Evolutionary conservation across 2,113 vertebrate species (phyloP).

Genomic region (Panthera tigris): DNA sequence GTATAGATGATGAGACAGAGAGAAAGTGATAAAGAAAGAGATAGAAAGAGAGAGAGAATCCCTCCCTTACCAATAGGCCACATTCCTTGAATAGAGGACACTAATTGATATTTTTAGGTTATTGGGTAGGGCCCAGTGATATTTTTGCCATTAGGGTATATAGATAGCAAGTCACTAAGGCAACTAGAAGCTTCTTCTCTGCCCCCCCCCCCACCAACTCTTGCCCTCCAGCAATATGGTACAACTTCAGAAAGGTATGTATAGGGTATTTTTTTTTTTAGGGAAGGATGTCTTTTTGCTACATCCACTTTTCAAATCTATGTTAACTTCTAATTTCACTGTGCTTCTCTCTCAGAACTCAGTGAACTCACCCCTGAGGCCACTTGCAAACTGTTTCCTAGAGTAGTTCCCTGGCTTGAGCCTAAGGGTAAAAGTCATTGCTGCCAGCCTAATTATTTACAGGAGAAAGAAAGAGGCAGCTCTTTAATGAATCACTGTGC

Average conservation of each 20-base stretch:
- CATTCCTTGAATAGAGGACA: neutral
- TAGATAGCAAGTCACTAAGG: neutral
- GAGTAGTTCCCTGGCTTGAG: neutral
- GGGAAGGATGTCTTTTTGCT: neutral
- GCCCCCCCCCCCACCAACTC: too few species aligned
- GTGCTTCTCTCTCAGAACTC: neutral
- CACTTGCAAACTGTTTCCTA: neutral
- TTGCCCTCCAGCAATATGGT: neutral
- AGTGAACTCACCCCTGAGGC: neutral
- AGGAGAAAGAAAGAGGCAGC: neutral
- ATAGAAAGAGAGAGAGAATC: neutral
- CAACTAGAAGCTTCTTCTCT: neutral
- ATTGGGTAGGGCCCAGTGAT: neutral
- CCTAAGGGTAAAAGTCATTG: neutral
- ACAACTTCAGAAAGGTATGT: neutral
- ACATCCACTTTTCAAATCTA: neutral
- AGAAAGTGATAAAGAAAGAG: neutral
- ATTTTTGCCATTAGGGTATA: neutral
- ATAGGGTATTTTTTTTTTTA: neutral
- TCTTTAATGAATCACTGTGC: constrained; percentile 1
- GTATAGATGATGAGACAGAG: neutral
- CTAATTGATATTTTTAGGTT: neutral
- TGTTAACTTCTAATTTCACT: neutral
- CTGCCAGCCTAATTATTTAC: constrained; percentile 43
- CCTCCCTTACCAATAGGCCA: neutral